Evolutionary conservation across 1,140 invertebrate species (phyloP).

Genomic region (Anthonomus grandis): DNA sequence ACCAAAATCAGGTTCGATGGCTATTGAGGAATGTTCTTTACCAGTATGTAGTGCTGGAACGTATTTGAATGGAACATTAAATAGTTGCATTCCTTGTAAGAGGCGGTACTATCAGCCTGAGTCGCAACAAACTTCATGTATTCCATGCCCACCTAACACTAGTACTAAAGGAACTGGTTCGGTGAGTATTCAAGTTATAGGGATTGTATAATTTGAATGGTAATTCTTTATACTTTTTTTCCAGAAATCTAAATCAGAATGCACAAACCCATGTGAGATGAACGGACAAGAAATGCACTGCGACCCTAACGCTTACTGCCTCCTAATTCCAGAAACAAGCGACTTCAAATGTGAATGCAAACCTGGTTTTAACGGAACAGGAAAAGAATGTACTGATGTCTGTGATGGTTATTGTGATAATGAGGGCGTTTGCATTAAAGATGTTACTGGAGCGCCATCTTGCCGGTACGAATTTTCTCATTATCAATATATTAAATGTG

Average conservation of each 20-base stretch:
- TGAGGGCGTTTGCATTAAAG: conserved; percentile 87
- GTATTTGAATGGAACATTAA: conserved; percentile 79
- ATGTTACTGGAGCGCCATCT: conserved; percentile 74
- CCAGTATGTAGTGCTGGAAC: conserved; percentile 82
- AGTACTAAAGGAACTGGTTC: conserved; percentile 81
- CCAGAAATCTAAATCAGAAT: conserved; percentile 76
- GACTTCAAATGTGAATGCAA: conserved; percentile 93
- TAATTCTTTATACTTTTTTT: conserved; percentile 10
- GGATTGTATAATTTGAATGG: background rate
- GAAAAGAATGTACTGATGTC: conserved; percentile 78
- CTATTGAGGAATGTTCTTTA: conserved; percentile 87
- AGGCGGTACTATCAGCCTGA: conserved; percentile 92
- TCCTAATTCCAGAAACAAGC: conserved; percentile 78
- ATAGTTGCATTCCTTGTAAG: conserved; percentile 84
- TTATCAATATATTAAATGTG: background rate
- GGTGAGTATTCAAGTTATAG: conserved; percentile 54
- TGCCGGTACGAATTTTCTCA: conserved; percentile 51
- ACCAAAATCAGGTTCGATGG: conserved; percentile 72
- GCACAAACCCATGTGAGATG: conserved; percentile 88
- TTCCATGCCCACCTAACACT: conserved; percentile 87
- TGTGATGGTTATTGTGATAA: conserved; percentile 88
- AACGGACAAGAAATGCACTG: conserved; percentile 81
- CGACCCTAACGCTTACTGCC: conserved; percentile 83
- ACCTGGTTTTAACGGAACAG: conserved; percentile 88
- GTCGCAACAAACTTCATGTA: conserved; percentile 82